Base-by-base conservation (phyloP, 2,888 invertebrate species). In the Apocheima hispidaria region DNA sequence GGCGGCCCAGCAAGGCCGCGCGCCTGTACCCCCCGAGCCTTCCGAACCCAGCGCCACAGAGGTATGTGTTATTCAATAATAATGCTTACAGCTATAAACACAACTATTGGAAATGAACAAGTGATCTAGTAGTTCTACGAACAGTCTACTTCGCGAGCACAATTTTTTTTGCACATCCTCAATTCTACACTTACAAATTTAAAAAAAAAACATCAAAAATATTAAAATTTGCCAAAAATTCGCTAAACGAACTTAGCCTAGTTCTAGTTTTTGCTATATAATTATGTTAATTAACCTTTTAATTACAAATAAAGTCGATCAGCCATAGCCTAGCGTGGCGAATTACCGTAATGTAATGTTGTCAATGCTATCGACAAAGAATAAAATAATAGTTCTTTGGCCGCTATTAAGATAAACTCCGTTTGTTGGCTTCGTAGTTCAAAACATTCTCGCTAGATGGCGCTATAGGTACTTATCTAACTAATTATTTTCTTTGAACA, bases 1-100 rank as follows among this genome's bases (percentile, higher is more conserved):
- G 0, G 66, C 74, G 23, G 87, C 85, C 0, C 81, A 87, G 57
- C 81, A 87, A 55, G 84, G 76, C 0, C 79, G 79, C 33, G 77
- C 60, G 0, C 78, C 77, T 0, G 38, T 77, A 12, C 73, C 79
- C 3, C 78, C 83, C 0, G 28, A 3, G 26, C 21, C 60, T 10
- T 28, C 53, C 1, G 63, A 44, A 10, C 4, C 62, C 2, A 72
- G 79, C 2, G 75, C 83, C 1, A 78, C 83, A 55, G 78, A 82
- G 78, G 90, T 90, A 82, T 68, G 38, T 10, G 9, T 18, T 2
- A 36, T 16, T 7, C 6, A 16, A 36, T 36, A 7, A 35, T 14
- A 36, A 7, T 9, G 5, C 23, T 23, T 4, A 23, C 23, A 23
- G 5, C n/a, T n/a, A n/a, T n/a, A n/a, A n/a, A n/a, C n/a, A n/a